phyloP scores from a whole-genome alignment of 1,140 invertebrate genomes.

The Sitophilus oryzae region DNA sequence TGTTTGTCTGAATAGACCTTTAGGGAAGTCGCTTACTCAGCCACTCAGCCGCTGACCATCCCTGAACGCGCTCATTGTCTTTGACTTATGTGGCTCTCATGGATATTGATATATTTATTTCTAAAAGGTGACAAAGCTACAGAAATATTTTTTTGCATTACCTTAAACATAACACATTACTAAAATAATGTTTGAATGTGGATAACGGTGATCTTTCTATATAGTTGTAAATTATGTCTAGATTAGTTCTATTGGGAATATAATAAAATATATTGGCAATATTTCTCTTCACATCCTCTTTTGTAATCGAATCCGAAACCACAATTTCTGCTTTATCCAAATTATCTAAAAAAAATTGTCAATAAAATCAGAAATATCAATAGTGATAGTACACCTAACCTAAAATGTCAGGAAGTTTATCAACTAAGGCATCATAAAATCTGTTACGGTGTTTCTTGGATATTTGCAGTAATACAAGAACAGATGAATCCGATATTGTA shows the following conservation, averaged over 20 bases:
- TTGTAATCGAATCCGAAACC: conserved; percentile 23
- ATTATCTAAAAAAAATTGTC: conserved; percentile 35
- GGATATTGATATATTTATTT: too few species aligned
- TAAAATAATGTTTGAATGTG: conserved; percentile 4
- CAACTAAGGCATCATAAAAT: conserved; percentile 21
- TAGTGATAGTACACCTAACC: conserved; percentile 25
- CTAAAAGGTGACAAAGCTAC: not conserved
- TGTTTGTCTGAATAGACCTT: too few species aligned
- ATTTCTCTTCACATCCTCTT: conserved; percentile 17
- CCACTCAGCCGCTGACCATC: too few species aligned
- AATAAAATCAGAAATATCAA: not conserved
- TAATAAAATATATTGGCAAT: conserved; percentile 25
- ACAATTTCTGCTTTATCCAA: conserved; percentile 44
- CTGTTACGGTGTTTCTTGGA: conserved; percentile 20
- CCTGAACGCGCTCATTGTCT: too few species aligned
- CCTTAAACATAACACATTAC: conserved; percentile 7
- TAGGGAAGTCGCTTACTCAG: too few species aligned
- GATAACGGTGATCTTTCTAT: not conserved
- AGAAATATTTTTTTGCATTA: not conserved
- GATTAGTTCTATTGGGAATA: conserved; percentile 5
- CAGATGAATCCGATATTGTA: conserved; percentile 8
- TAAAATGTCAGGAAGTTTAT: conserved; percentile 45
- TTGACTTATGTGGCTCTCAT: too few species aligned
- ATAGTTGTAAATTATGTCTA: not conserved
- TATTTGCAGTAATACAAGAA: conserved; percentile 16